Base-by-base conservation (phyloP, 2,797 vertebrate species). In the Acrossocheilus fasciatus region DNA sequence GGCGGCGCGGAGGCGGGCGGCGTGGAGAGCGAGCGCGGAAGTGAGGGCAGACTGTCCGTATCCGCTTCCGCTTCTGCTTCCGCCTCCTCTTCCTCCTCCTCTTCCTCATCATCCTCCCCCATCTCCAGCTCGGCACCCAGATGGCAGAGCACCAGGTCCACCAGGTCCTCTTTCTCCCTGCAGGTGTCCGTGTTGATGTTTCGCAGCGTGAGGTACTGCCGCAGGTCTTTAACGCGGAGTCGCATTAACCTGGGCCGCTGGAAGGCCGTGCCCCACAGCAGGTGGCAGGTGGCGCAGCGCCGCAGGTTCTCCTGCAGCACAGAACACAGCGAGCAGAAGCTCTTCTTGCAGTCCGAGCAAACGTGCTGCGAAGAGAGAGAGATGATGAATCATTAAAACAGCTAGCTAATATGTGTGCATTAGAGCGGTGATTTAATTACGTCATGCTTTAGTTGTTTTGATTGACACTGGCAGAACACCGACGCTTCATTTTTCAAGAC, bases 81-180 rank as follows among this genome's bases (percentile, higher is more conserved):
- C 0, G 97, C 83, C 86, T 96, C 86, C 95, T 96, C 87, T 95
- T 17, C 93, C 6, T 93, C 92, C 0, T 95, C 95, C 0, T 17
- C 93, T 6, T 93, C 92, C 0, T 95, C 95, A 0, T 17, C 93
- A 12, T 93, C 92, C 0, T 95, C 94, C 0, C 92, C 93, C 36
- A 91, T 92, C 50, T 93, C 93, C 87, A 95, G 92, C 92, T 95
- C 93, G 0, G 96, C 91, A 92, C 0, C 96, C 4, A 95, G 96
- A 59, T 99, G 98, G 91, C 96, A 96, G 83, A 99, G 94, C 89
- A 99, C 97, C 30, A 99, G 96, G 75, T 99, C 98, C 89, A 99
- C 98, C 93, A 99, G 93, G 94, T 99, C 98, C 88, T 98, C 97
- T 59, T 99, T 99, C 94, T 99, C 98, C 10, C 97, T 93, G 94